phyloP scores from a whole-genome alignment of 2,888 invertebrate genomes.

The Mamestra brassicae region DNA sequence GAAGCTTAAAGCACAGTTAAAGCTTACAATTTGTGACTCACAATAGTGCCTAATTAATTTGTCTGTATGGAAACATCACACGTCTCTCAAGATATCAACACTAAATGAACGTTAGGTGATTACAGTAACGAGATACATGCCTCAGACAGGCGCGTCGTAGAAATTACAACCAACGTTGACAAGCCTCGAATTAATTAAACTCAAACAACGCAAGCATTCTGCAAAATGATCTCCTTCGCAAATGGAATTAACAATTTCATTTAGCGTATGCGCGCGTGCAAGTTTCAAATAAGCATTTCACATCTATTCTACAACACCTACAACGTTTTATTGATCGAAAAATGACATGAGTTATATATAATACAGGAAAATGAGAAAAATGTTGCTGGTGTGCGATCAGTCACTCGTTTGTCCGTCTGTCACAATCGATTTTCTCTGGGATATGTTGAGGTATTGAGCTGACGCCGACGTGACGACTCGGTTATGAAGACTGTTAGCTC shows the following conservation, averaged over 20 bases:
- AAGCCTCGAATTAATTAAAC: constrained; percentile 90
- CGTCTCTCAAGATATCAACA: constrained; percentile 68
- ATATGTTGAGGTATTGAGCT: constrained; percentile 35
- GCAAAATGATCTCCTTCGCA: constrained; percentile 86
- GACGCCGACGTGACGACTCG: not conserved
- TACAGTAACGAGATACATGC: constrained; percentile 83
- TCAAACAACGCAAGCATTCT: constrained; percentile 88
- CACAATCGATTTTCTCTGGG: constrained; percentile 46
- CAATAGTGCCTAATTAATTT: constrained; percentile 52
- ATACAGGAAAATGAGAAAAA: constrained; percentile 8
- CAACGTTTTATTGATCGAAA: constrained; percentile 30
- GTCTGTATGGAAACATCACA: constrained; percentile 49
- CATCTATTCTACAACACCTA: constrained; percentile 55
- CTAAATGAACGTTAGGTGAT: constrained; percentile 81
- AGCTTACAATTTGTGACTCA: constrained; percentile 11
- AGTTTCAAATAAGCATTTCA: constrained; percentile 73
- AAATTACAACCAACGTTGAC: constrained; percentile 88
- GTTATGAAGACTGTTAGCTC: constrained; percentile 16
- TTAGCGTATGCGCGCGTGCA: constrained; percentile 75
- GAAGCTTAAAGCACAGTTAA: constrained; percentile 4
- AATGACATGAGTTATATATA: not conserved
- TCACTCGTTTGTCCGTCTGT: constrained; percentile 45
- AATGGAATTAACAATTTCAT: constrained; percentile 87
- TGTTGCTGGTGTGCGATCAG: constrained; percentile 38
- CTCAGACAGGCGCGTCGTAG: constrained; percentile 83